Conservation (phyloP, 2,888 invertebrate genomes). For the Mythimna impura region DNA sequence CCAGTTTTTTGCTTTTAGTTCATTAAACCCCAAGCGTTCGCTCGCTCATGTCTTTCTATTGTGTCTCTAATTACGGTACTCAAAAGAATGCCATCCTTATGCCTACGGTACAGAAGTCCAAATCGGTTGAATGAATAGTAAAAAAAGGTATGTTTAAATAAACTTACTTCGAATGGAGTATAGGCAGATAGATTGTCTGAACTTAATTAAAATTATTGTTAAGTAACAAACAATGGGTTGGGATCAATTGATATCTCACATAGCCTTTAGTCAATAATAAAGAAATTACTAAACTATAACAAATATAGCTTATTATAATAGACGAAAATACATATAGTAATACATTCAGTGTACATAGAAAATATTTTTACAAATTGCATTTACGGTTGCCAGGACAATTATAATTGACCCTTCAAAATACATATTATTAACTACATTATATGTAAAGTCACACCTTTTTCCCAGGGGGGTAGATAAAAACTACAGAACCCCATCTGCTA, state of each 20-base stretch:
- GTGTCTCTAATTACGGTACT: too few species aligned
- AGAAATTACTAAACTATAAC: conserved; percentile 12
- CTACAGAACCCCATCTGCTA: not conserved
- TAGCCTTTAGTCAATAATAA: conserved; percentile 43
- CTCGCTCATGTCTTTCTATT: too few species aligned
- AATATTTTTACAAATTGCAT: not conserved
- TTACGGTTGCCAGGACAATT: not conserved
- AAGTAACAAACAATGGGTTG: conserved; percentile 7
- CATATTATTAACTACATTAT: not conserved
- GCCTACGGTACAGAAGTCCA: too few species aligned
- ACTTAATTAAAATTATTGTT: conserved; percentile 46
- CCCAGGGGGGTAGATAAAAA: not conserved
- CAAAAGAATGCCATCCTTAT: too few species aligned
- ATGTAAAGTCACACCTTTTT: not conserved
- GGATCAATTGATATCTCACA: conserved; percentile 38
- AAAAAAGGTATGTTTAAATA: too few species aligned
- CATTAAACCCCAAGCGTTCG: too few species aligned
- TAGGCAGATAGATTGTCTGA: conserved; percentile 30
- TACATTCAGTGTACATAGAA: conserved; percentile 3
- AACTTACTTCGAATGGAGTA: too few species aligned
- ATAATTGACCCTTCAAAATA: not conserved
- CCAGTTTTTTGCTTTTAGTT: too few species aligned
- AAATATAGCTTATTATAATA: conserved; percentile 12
- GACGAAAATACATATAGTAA: conserved; percentile 3
- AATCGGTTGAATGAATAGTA: too few species aligned